These are phyloP conservation scores for Rhabdomys dilectus DNA, from an alignment of 2,113 vertebrate genomes.

Conservation along the genomic window DNA sequence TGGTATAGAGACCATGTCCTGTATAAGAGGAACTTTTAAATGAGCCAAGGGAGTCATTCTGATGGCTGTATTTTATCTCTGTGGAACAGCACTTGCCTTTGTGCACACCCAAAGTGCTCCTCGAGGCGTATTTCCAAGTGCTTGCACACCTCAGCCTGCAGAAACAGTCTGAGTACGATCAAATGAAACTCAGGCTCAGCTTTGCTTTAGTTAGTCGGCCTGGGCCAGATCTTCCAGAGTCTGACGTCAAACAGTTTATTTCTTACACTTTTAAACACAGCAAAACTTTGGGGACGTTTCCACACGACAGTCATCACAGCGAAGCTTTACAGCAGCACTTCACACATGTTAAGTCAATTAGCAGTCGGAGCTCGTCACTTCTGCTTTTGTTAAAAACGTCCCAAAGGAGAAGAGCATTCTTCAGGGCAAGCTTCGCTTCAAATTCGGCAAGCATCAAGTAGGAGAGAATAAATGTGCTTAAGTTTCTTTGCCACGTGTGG, in stretches of 20 bases:
- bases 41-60: conserved; percentile 17
- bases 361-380: conserved; percentile 68
- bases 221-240: not conserved
- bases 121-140: not conserved
- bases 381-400: conserved; percentile 87
- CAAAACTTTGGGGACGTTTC: not conserved
- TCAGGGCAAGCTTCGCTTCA: conserved; percentile 79
- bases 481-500: not conserved
- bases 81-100: not conserved
- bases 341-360: conserved; percentile 93
- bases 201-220: not conserved
- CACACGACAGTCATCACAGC: not conserved
- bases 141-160: not conserved
- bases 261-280: not conserved
- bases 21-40: conserved; percentile 27
- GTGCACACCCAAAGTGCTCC: not conserved
- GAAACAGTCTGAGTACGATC: not conserved
- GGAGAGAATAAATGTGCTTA: not conserved
- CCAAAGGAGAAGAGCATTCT: conserved; percentile 89
- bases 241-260: not conserved
- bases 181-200: not conserved
- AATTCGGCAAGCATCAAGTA: conserved; percentile 83
- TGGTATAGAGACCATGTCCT: not conserved
- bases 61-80: not conserved
- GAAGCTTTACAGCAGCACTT: conserved; percentile 88